These are phyloP conservation scores for Gymnoscopelus microlampas DNA, from an alignment of 2,797 vertebrate species.

Conservation along the genomic window DNA sequence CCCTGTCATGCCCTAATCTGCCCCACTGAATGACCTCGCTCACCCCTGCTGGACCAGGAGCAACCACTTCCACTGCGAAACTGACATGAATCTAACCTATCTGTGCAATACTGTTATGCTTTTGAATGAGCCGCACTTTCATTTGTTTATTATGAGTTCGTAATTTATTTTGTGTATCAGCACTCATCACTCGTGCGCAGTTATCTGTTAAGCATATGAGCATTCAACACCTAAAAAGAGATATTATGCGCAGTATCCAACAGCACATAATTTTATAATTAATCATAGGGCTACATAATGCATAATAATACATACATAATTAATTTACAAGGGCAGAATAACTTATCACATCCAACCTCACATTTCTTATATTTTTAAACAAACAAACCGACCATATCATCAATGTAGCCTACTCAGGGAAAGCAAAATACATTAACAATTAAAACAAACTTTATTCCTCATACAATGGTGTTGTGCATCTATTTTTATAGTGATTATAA, in stretches of 20 bases:
- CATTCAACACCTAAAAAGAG: constrained; percentile 26
- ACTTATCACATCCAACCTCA: constrained; percentile 1
- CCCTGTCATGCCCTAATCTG: constrained; percentile 43
- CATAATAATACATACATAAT: neutral
- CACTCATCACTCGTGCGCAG: constrained; percentile 6
- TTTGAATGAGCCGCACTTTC: constrained; percentile 43
- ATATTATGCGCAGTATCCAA: neutral
- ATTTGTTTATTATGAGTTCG: constrained; percentile 11
- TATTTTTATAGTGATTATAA: constrained; percentile 24
- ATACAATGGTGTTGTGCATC: constrained; percentile 14
- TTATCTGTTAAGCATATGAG: constrained; percentile 23
- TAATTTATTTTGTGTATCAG: constrained; percentile 34
- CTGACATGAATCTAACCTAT: constrained; percentile 21
- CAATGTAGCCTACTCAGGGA: constrained; percentile 32
- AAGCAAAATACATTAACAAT: constrained; percentile 15
- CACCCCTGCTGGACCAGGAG: constrained; percentile 52
- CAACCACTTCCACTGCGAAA: constrained; percentile 21
- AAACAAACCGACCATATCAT: constrained; percentile 10
- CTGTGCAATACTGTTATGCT: constrained; percentile 37
- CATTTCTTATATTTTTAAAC: constrained; percentile 36
- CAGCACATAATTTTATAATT: neutral
- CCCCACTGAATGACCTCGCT: constrained; percentile 50
- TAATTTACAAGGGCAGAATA: neutral
- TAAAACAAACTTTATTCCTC: constrained; percentile 10
- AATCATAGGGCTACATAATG: neutral